Evolutionary conservation across 2,888 invertebrate genomes (phyloP), one percentile per base, ranked within the genome.

Genomic region (Cephus sareptanus): DNA sequence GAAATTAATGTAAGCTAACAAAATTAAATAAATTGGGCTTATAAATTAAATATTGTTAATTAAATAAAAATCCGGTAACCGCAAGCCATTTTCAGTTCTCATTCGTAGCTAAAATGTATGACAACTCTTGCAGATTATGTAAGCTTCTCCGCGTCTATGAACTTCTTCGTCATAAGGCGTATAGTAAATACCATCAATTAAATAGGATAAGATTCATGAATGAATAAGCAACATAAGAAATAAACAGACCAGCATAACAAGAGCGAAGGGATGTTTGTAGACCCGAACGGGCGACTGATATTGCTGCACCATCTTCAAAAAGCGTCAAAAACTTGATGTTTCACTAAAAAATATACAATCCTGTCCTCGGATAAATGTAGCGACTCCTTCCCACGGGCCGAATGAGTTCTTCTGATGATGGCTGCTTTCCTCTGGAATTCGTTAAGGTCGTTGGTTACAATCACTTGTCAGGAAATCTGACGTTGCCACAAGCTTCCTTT

Each of bases 271-370:
- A 92, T 96, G 95, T 93, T 98, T 98, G 93, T 98, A 98, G 85
- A 98, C 97, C 94, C 98, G 94, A 77, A 98, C 96, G 87, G 98
- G 98, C 83, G 98, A 97, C 92, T 97, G 96, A 93, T 97, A 98
- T 92, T 97, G 97, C 93, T 98, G 98, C 90, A 98, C 98, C 98
- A 98, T 98, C 91, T 92, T 93, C 75, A n/a, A 15, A n/a, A 56
- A 68, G 23, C 9, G 56, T 56, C 56, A 56, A 9, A 40, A 56
- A 23, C 23, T 23, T 23, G 23, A 56, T 23, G 56, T 56, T 56
- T 56, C 56, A 23, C 23, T 23, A 56, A 56, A 56, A 56, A 23
- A 35, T 35, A 35, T 56, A 56, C 23, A 56, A 23, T 56, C 9
- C 9, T 9, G 56, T 56, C 56, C 56, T 23, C 23, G 23, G 2